A percentile compares a stretch with the other conserved stretches of the same genome.
phyloP scores from a whole-genome alignment of 1,140 invertebrate genomes.

The Zophobas morio region DNA sequence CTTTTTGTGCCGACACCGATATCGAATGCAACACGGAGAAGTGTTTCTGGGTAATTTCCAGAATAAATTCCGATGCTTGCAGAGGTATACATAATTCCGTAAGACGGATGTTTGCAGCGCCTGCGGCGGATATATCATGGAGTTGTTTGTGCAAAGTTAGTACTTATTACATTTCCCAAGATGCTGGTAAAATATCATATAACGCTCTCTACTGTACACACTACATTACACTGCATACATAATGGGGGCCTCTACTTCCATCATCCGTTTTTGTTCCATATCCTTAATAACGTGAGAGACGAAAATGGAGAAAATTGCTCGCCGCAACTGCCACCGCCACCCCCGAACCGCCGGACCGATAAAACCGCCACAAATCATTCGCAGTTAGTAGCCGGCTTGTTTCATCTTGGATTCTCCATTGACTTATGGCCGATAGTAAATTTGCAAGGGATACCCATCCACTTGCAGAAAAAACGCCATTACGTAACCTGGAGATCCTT shows the following conservation, averaged over 20 bases:
- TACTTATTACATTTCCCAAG: conserved; percentile 43
- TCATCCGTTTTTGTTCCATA: conserved; percentile 23
- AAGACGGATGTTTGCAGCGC: conserved; percentile 40
- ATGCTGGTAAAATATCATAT: conserved; percentile 42
- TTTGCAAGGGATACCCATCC: background rate
- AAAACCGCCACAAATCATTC: conserved; percentile 4
- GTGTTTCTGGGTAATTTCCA: conserved; percentile 30
- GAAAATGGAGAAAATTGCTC: background rate
- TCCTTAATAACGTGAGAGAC: background rate
- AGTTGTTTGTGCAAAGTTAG: conserved; percentile 42
- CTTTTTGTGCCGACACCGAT: background rate
- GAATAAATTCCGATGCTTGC: conserved; percentile 28
- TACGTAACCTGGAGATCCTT: background rate
- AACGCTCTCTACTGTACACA: conserved; percentile 32
- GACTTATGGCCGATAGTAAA: background rate
- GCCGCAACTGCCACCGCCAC: background rate
- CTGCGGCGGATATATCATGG: conserved; percentile 39
- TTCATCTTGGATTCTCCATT: conserved; percentile 3
- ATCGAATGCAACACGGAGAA: conserved; percentile 3
- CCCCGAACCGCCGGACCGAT: background rate
- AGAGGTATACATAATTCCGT: conserved; percentile 37
- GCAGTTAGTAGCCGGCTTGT: background rate
- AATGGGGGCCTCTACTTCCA: conserved; percentile 14
- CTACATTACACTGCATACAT: conserved; percentile 37
- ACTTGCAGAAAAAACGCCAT: background rate